Evolutionary conservation across 2,888 invertebrate genomes (phyloP), one percentile per base, ranked within the genome.

Genomic region (Melanostoma scalare): DNA sequence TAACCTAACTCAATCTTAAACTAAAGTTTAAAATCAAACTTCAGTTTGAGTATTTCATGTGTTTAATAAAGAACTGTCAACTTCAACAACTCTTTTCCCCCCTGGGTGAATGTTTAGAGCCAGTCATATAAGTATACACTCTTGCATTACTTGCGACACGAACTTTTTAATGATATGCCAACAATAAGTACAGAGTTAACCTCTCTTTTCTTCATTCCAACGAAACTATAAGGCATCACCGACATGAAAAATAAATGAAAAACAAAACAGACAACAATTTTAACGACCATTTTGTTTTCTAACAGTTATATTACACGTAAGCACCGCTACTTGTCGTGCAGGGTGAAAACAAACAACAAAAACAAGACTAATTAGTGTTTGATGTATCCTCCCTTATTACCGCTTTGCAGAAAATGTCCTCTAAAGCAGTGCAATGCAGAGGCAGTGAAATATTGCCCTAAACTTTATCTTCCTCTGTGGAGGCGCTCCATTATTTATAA

Each of bases 111-210:
- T 20, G 20, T 20, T 20, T 20, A 20, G 20, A 20, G 20, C 1
- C 20, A 20, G 20, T 20, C 20, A 20, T 20, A 20, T n/a, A n/a
- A n/a, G n/a, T n/a, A n/a, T 20, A 20, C 20, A 20, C 20, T 20
- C 20, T 60, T 60, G 42, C 10, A 33, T 33, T 60, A 65, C 52
- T 78, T 44, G 55, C 40, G 35, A 81, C 56, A 53, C 10, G 52
- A 78, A 65, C 67, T 61, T 76, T 76, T 81, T 81, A 81, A 81
- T 81, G 76, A 76, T 81, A 72, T 72, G 76, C 72, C 46, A 76
- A 81, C 72, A 81, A 81, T 68, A 44, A 76, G 72, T 67, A 60
- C 42, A 31, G 48, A 56, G 35, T 50, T 46, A 40, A 31, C 46
- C 46, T 74, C 50, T 9, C n/a, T 44, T 20, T 6, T 10, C 3